Conservation (phyloP, 2,888 invertebrate species). For the Iselma pallidipennis region DNA sequence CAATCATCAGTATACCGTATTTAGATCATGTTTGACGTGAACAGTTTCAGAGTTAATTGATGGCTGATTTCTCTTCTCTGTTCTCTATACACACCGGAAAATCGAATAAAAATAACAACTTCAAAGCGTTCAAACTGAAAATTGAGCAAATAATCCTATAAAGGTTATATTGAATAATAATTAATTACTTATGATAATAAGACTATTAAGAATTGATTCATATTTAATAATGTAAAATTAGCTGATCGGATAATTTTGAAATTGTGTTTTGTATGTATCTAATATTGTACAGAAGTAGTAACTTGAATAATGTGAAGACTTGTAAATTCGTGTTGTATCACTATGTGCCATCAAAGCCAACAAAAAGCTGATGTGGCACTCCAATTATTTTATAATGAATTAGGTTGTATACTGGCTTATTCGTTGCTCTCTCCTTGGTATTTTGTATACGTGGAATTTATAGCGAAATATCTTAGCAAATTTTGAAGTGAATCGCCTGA, state of each 20-base stretch:
- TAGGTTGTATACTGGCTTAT: conserved; percentile 30
- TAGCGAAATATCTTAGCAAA: not conserved
- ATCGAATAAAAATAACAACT: not conserved
- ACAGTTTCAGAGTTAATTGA: conserved; percentile 2
- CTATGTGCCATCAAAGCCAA: conserved; percentile 44
- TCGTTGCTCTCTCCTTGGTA: not conserved
- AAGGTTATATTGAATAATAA: no score
- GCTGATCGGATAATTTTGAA: not conserved
- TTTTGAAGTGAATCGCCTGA: not conserved
- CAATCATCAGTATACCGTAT: conserved; percentile 31
- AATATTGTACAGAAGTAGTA: not conserved
- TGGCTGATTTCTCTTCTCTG: not conserved
- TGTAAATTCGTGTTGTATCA: conserved; percentile 47
- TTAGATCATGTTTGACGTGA: conserved; percentile 31
- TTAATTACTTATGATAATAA: no score
- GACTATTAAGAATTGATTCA: no score
- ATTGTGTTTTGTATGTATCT: not conserved
- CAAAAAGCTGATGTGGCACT: conserved; percentile 42
- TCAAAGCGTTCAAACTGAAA: no score
- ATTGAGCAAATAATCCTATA: no score
- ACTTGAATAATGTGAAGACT: conserved; percentile 20
- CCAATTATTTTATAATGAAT: conserved; percentile 47
- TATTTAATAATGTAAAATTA: no score
- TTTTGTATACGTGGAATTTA: not conserved
- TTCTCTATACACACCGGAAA: not conserved